phyloP scores from a whole-genome alignment of 2,888 invertebrate species.

The Hirtodrosophila alboralis region DNA sequence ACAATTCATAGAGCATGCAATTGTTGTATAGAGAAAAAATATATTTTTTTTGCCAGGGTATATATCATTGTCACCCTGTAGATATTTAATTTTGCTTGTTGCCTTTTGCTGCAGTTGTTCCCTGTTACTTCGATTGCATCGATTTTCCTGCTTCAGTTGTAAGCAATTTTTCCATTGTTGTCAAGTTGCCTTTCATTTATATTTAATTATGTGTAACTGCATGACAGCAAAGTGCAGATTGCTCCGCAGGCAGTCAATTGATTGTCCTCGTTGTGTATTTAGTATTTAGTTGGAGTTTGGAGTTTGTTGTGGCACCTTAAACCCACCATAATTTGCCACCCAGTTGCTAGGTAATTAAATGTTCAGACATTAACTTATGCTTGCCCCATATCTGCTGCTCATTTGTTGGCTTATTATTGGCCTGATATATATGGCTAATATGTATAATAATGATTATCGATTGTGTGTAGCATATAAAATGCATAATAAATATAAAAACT shows the following conservation, averaged over 20 bases:
- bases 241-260: conserved; percentile 51
- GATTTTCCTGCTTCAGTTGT: conserved; percentile 56
- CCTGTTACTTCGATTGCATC: conserved; percentile 70
- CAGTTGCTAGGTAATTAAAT: conserved; percentile 54
- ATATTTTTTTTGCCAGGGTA: too few relatives aligned
- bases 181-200: conserved; percentile 62
- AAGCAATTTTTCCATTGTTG: conserved; percentile 33
- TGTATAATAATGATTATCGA: too few relatives aligned
- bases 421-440: too few relatives aligned
- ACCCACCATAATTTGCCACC: conserved; percentile 8
- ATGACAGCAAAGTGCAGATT: conserved; percentile 37
- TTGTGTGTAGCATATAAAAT: too few relatives aligned
- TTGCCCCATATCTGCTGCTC: conserved; percentile 21
- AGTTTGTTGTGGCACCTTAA: conserved; percentile 32
- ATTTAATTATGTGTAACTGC: conserved; percentile 59
- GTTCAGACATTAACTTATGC: conserved; percentile 43
- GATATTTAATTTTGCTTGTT: too few relatives aligned
- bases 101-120: conserved; percentile 22
- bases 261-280: conserved; percentile 29
- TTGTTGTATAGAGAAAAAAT: too few relatives aligned
- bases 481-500: too few relatives aligned
- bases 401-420: too few relatives aligned
- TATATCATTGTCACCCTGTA: too few relatives aligned
- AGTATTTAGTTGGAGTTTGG: too few relatives aligned
- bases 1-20: too few relatives aligned